A percentile compares a stretch with the other conserved stretches of the same genome.
Evolutionary conservation across 2,797 vertebrate species (phyloP).

Genomic region (Odontamblyopus lacepedii): DNA sequence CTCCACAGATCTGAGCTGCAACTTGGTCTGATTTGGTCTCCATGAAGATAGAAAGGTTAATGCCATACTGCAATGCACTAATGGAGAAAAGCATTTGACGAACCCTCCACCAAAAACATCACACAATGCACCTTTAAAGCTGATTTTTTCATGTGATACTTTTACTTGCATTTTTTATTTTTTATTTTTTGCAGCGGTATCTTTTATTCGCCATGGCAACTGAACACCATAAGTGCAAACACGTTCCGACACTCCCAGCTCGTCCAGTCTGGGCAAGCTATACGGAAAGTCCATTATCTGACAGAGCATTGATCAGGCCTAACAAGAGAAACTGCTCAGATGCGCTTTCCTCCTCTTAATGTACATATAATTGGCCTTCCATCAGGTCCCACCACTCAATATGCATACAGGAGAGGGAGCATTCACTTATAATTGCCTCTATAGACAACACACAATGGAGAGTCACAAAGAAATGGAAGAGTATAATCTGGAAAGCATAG

Average conservation of each 20-base stretch:
- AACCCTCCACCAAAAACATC: too few species aligned
- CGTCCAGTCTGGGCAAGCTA: background rate
- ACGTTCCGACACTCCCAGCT: background rate
- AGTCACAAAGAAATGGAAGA: background rate
- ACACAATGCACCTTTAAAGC: too few species aligned
- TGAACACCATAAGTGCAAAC: background rate
- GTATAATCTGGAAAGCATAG: background rate
- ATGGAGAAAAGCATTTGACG: too few species aligned
- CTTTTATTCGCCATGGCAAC: too few species aligned
- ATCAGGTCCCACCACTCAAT: background rate
- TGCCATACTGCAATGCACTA: too few species aligned
- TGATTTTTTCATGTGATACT: too few species aligned
- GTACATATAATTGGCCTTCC: slow-evolving; percentile 10
- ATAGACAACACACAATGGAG: background rate
- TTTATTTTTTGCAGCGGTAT: too few species aligned
- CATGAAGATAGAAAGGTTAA: too few species aligned
- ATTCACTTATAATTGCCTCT: background rate
- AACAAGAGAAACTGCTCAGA: slow-evolving; percentile 7
- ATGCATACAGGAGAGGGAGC: background rate
- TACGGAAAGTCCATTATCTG: slow-evolving; percentile 11
- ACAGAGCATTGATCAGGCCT: slow-evolving; percentile 8
- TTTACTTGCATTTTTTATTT: too few species aligned
- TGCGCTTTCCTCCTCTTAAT: background rate
- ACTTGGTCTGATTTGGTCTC: too few species aligned
- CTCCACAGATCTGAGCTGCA: too few species aligned